Evolutionary conservation across 2,113 vertebrate genomes (phyloP).

Genomic region (Halichoeres trimaculatus): DNA sequence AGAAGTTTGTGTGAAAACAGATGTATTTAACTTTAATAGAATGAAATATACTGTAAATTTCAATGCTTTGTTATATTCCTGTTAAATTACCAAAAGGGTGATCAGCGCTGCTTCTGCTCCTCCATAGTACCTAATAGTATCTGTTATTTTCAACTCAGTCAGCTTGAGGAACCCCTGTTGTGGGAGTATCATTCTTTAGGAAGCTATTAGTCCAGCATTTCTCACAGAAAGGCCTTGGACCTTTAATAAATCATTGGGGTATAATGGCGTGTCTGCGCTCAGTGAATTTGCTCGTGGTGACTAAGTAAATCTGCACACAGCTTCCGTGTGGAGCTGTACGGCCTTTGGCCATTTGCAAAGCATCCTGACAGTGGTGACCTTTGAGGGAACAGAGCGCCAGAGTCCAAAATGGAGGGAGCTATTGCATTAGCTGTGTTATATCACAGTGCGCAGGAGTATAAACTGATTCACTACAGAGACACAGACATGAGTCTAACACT

Average conservation of each 20-base stretch:
- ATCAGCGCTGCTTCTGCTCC: too few relatives aligned
- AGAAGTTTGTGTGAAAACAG: too few relatives aligned
- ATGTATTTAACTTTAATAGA: too few relatives aligned
- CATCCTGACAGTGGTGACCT: neutral
- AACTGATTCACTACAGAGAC: neutral
- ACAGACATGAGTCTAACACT: neutral
- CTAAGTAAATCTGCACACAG: neutral
- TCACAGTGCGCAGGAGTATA: neutral
- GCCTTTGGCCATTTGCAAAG: neutral
- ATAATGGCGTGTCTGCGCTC: neutral
- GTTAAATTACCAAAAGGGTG: too few relatives aligned
- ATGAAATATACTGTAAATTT: too few relatives aligned
- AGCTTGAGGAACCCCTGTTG: too few relatives aligned
- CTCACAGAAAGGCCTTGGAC: neutral
- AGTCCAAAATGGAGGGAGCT: neutral
- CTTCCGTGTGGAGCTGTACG: neutral
- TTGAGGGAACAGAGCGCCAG: neutral
- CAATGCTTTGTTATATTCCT: too few relatives aligned
- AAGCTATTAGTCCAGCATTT: neutral
- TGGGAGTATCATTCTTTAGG: too few relatives aligned
- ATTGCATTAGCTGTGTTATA: neutral
- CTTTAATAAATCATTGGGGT: neutral
- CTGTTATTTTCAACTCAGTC: too few relatives aligned
- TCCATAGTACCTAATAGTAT: too few relatives aligned
- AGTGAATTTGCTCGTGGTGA: neutral